Evolutionary conservation across 2,113 vertebrate genomes (phyloP), one percentile per base, ranked within the genome.

Genomic region (Castor canadensis): DNA sequence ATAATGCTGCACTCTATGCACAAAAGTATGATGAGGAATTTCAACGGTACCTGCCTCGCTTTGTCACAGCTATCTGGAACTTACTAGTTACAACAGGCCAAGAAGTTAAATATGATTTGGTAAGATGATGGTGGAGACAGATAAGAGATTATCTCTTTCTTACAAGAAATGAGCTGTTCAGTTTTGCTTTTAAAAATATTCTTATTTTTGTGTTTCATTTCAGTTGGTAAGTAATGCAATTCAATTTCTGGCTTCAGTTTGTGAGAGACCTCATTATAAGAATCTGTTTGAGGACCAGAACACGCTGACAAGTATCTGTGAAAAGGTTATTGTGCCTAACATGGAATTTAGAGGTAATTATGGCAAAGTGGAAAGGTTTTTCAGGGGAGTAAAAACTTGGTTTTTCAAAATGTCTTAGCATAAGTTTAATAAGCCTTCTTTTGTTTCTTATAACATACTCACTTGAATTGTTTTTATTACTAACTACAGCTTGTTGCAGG

Each of bases 21-120:
- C 99, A 99, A 96, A 99, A 99, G 97, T 99, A 99, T 0, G 99
- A 99, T 77, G 99, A 99, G 96, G 99, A 99, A 91, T 99, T 99
- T 95, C 99, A 99, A 94, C 99, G 98, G 1, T 99, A 99, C 95
- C 97, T 99, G 95, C 99, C 99, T 11, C 99, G 98, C 45, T 99
- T 99, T 90, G 99, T 99, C 93, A 99, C 99, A 0, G 99, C 99
- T 26, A 99, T 99, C 97, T 99, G 99, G 99, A 99, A 99, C 98
- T 99, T 99, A 87, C 97, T 99, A 77, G 99, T 99, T 93, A 99
- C 99, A 1, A 99, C 99, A 26, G 99, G 99, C 35, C 99, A 99
- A 97, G 99, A 99, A 97, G 99, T 99, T 97, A 99, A 99, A 98
- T 99, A 99, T 82, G 99, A 99, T 97, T 97, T 99, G 99, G 99